Conservation (phyloP, 2,888 invertebrate genomes). For the Chrysolina haemoptera region DNA sequence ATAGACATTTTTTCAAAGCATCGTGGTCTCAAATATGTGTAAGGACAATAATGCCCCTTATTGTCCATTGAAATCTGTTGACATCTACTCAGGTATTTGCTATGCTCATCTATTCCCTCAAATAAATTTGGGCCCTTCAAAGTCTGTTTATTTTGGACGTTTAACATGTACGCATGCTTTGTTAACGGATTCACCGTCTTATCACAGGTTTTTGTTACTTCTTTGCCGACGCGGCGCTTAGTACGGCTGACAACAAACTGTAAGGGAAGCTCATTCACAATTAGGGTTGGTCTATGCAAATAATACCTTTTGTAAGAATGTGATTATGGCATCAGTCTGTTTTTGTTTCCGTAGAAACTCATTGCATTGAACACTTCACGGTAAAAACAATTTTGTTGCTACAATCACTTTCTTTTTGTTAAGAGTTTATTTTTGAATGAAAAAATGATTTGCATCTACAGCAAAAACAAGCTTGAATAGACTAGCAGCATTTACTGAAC, state of each 20-base stretch:
- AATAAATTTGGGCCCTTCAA: conserved; percentile 47
- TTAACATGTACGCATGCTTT: conserved; percentile 44
- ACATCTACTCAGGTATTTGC: conserved; percentile 48
- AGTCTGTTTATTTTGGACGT: conserved; percentile 45
- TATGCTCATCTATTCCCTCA: conserved; percentile 48
- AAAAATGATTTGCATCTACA: too few species aligned
- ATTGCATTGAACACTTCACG: too few species aligned
- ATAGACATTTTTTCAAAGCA: conserved; percentile 21
- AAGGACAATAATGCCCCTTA: conserved; percentile 42
- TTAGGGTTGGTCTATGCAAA: conserved; percentile 20
- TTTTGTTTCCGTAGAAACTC: neutral
- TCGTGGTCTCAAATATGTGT: conserved; percentile 36
- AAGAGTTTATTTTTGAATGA: too few species aligned
- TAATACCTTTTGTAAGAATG: neutral
- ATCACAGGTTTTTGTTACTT: conserved; percentile 36
- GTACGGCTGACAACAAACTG: neutral
- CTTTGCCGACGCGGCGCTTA: conserved; percentile 28
- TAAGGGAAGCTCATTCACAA: conserved; percentile 21
- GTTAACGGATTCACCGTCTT: conserved; percentile 47
- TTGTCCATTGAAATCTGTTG: conserved; percentile 46
- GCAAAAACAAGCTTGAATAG: too few species aligned
- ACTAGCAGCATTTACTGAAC: too few species aligned
- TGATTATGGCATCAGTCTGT: neutral
- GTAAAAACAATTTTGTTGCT: too few species aligned
- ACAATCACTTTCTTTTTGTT: too few species aligned